These are phyloP conservation scores for Ceramica pisi DNA, from an alignment of 2,888 invertebrate species.

Conservation along the genomic window DNA sequence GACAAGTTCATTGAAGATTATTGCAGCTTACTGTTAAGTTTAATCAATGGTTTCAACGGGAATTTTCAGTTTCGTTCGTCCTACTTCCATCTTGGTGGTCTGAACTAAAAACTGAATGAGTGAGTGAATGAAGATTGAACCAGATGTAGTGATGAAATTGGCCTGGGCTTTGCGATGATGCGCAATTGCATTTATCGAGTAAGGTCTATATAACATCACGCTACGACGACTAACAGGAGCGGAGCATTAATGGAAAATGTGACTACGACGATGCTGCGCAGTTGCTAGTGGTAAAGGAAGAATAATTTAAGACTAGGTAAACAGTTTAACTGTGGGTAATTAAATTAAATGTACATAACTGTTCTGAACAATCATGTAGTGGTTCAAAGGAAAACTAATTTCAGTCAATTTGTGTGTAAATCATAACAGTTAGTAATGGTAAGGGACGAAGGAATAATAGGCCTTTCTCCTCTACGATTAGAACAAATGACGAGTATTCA, in stretches of 20 bases:
- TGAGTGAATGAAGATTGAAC: conserved; percentile 38
- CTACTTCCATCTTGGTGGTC: conserved; percentile 42
- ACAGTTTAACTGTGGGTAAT: background rate
- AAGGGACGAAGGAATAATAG: conserved; percentile 18
- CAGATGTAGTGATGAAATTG: conserved; percentile 60
- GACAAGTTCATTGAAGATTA: conserved; percentile 36
- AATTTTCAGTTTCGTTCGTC: conserved; percentile 20
- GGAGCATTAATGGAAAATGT: too few relatives aligned
- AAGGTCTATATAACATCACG: too few relatives aligned
- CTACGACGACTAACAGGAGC: too few relatives aligned
- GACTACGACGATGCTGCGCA: too few relatives aligned
- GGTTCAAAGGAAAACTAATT: conserved; percentile 16
- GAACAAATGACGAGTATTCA: conserved; percentile 46
- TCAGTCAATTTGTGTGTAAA: conserved; percentile 5
- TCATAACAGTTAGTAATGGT: conserved; percentile 26
- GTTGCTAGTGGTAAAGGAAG: background rate
- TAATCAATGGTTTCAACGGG: conserved; percentile 26
- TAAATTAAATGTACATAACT: conserved; percentile 1
- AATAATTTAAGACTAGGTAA: background rate
- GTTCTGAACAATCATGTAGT: conserved; percentile 11
- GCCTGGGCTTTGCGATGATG: conserved; percentile 58
- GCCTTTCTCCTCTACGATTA: conserved; percentile 29
- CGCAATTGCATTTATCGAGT: too few relatives aligned
- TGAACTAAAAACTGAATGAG: conserved; percentile 43
- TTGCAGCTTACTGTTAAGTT: conserved; percentile 7